phyloP scores from a whole-genome alignment of 92 coral and sea anemone genomes.

The Zoanthus gigantus region DNA sequence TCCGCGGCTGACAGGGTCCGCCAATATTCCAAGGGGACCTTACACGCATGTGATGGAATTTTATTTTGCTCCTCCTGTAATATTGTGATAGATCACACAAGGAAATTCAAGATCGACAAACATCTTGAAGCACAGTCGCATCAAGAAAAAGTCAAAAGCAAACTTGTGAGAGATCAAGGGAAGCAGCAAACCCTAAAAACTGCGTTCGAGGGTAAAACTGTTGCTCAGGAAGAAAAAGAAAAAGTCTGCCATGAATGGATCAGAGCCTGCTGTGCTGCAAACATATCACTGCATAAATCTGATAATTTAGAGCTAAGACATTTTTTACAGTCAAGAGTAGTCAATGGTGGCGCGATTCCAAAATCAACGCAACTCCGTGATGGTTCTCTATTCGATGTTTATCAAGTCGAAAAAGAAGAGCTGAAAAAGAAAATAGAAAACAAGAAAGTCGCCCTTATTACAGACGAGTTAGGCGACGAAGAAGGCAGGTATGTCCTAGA shows the following conservation, averaged over 20 bases:
- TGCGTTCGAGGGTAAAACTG: conserved; percentile 17
- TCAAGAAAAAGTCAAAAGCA: conserved; percentile 12
- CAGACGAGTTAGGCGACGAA: conserved; percentile 62
- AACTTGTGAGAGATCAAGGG: conserved; percentile 14
- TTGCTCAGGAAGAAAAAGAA: conserved; percentile 14
- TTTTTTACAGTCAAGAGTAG: conserved; percentile 55
- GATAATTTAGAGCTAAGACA: conserved; percentile 58
- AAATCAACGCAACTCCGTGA: conserved; percentile 68
- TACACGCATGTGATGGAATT: background rate
- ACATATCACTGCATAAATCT: conserved; percentile 73
- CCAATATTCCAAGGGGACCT: background rate
- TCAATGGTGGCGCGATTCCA: conserved; percentile 74
- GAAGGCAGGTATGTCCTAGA: conserved; percentile 56
- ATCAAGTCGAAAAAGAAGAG: conserved; percentile 56
- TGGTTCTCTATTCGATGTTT: conserved; percentile 64
- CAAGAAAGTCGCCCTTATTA: conserved; percentile 61
- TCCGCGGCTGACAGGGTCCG: too few relatives aligned
- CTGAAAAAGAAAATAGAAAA: conserved; percentile 44
- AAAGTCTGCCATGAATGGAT: conserved; percentile 73
- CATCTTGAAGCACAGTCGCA: conserved; percentile 15
- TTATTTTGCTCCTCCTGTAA: background rate
- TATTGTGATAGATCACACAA: background rate
- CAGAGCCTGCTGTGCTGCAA: conserved; percentile 66
- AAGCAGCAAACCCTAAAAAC: conserved; percentile 15
- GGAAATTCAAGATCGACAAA: background rate